Evolutionary conservation across 2,113 vertebrate genomes (phyloP), one percentile per base, ranked within the genome.

Genomic region (Nothocercus julius): DNA sequence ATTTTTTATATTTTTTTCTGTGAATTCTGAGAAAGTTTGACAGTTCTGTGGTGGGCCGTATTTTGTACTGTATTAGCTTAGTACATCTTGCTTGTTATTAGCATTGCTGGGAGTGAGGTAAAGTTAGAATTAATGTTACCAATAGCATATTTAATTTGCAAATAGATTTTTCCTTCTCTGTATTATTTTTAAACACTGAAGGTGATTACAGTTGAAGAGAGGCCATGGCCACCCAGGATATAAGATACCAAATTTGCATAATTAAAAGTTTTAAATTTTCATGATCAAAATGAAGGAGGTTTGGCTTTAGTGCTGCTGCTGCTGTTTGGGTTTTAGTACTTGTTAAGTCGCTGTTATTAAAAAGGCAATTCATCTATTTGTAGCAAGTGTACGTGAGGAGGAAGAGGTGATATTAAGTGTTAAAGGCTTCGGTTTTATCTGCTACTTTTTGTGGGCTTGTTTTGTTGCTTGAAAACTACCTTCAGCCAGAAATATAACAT

Each of bases 401-500:
- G 74, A 28, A 51, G 42, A 70, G 3, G 3, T 0, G 22, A 12
- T 32, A 5, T 28, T 27, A 8, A 1, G 9, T 1, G 42, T 64
- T 38, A 69, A 38, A 9, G 17, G 42, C 15, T n/a, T 77, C 22
- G 1, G 30, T 7, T 75, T 30, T 32, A 19, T 18, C 15, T 13
- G 1, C 20, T 61, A 58, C n/a, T 0, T 30, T 42, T 22, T 17
- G 51, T 9, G 45, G 27, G 22, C 44, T 56, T 13, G 21, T 36
- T 54, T 20, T 20, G 5, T 24, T 27, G 63, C 40, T 45, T n/a
- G 36, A 9, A 34, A 51, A 3, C 47, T 19, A 21, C 4, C 34
- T 42, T 30, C 6, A 5, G n/a, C 16, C 20, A 24, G 45, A 7
- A 44, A 1, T 0, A 6, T 7, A 4, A 12, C 12, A 4, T 2